Conservation (phyloP, 2,888 invertebrate species). For the Pseudococcus viburni region DNA sequence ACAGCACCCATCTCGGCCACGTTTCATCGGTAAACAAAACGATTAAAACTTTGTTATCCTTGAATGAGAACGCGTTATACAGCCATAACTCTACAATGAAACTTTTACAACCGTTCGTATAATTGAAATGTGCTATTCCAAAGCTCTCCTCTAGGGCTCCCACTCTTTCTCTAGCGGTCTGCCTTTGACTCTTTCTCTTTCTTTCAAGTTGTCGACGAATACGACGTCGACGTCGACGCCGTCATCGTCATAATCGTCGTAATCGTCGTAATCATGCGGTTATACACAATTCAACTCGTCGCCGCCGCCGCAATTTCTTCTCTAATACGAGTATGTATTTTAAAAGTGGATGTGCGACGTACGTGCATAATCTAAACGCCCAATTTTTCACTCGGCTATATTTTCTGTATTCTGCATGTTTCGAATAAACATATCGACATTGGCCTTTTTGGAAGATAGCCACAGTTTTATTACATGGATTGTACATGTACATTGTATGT, state of each 20-base stretch:
- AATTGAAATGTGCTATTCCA: constrained; percentile 26
- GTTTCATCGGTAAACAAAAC: constrained; percentile 3
- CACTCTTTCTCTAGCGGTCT: not conserved
- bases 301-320: not conserved
- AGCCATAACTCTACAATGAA: constrained; percentile 5
- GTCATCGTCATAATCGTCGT: not conserved
- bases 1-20: not conserved
- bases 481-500: not conserved
- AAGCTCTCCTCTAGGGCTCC: not conserved
- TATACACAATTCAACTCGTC: not conserved
- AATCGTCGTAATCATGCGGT: not conserved
- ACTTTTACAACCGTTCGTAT: constrained; percentile 15
- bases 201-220: not conserved
- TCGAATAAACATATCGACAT: not conserved
- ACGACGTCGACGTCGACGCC: not conserved
- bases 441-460: constrained; percentile 51
- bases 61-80: constrained; percentile 20
- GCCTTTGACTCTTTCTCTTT: not conserved
- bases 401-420: not conserved
- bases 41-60: constrained; percentile 34
- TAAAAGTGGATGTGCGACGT: not conserved
- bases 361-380: not conserved
- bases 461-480: not conserved
- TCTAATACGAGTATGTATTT: not conserved
- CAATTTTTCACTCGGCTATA: not conserved